Percentiles rank a stretch among this genome's conserved stretches.
These are phyloP conservation scores for Diarsia rubi DNA, from an alignment of 2,888 invertebrate species.

Conservation along the genomic window DNA sequence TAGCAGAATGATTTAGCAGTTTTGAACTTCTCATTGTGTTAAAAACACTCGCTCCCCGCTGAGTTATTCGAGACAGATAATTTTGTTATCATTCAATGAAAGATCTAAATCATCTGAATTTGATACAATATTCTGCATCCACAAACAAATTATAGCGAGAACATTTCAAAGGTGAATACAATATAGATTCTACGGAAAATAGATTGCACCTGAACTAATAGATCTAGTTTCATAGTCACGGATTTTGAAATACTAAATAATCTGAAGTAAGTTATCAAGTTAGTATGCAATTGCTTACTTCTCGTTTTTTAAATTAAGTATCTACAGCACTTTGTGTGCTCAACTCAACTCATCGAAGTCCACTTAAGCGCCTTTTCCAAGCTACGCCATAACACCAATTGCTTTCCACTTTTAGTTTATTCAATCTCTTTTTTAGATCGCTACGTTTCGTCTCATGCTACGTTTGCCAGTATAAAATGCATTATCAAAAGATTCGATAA, in stretches of 20 bases:
- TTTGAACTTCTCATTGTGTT: constrained; percentile 9
- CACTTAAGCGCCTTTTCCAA: neutral
- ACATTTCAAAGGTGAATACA: neutral
- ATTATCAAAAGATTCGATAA: no score
- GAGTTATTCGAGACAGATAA: neutral
- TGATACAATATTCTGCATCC: constrained; percentile 25
- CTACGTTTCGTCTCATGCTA: no score
- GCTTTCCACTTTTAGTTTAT: neutral
- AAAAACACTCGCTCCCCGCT: neutral
- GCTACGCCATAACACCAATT: neutral
- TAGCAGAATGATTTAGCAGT: constrained; percentile 8
- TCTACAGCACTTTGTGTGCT: neutral
- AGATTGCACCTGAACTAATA: neutral
- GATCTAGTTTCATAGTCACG: neutral
- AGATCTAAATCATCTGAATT: neutral
- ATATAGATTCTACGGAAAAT: neutral
- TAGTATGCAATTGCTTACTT: neutral
- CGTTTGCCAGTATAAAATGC: no score
- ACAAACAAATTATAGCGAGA: constrained; percentile 14
- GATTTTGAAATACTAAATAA: neutral
- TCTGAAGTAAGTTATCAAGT: neutral
- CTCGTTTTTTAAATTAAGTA: neutral
- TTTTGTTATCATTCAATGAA: constrained; percentile 14
- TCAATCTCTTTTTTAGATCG: neutral
- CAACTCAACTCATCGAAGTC: neutral